Percentiles rank a stretch among this genome's conserved stretches.
Conservation (phyloP, 2,888 invertebrate species). For the Caenorhabditis sp. region DNA sequence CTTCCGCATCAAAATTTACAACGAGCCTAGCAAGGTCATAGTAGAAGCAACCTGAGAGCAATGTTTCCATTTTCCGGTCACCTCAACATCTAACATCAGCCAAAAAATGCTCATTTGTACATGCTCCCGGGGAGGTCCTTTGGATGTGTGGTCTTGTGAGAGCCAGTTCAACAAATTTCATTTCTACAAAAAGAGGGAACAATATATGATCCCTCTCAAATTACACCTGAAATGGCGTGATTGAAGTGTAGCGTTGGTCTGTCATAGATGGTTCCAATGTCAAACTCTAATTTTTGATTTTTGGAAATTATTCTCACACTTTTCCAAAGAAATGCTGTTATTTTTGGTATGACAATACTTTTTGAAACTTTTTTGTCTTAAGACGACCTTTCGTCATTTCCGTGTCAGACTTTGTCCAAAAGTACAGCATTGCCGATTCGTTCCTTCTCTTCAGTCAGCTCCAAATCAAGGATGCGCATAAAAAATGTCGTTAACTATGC, state of each 20-base stretch:
- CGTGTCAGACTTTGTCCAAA: slow-evolving; percentile 24
- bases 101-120: slow-evolving; percentile 21
- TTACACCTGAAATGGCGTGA: slow-evolving; percentile 62
- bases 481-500: slow-evolving; percentile 44
- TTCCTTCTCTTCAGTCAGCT: slow-evolving; percentile 25
- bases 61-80: slow-evolving; percentile 39
- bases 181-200: slow-evolving; percentile 21
- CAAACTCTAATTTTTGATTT: slow-evolving; percentile 48
- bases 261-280: slow-evolving; percentile 24
- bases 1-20: slow-evolving; percentile 47
- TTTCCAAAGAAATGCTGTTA: too few species aligned
- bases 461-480: slow-evolving; percentile 57
- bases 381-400: neutral
- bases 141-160: slow-evolving; percentile 7
- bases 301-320: neutral
- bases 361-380: neutral
- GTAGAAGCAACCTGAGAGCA: slow-evolving; percentile 57
- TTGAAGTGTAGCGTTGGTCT: slow-evolving; percentile 12
- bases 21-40: slow-evolving; percentile 38
- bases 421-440: slow-evolving; percentile 45
- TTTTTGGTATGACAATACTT: neutral
- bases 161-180: slow-evolving; percentile 11
- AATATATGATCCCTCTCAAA: slow-evolving; percentile 54
- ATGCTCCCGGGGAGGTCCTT: neutral
- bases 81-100: slow-evolving; percentile 13